Percentiles rank a stretch among this genome's conserved stretches.
phyloP scores from a whole-genome alignment of 1,140 invertebrate genomes.

The Eueides isabella region DNA sequence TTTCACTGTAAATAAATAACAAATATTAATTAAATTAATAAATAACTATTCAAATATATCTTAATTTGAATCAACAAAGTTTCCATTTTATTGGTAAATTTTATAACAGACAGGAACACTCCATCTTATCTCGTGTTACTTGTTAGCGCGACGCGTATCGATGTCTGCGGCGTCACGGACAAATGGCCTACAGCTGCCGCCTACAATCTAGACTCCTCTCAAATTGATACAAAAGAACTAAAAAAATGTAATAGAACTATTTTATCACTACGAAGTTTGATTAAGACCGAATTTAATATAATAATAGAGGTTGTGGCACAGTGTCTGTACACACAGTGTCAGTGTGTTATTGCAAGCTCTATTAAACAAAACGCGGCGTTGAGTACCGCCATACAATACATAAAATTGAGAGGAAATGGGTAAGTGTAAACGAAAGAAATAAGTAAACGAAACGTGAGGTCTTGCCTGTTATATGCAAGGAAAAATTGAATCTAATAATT shows the following conservation, averaged over 20 bases:
- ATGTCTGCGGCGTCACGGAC: constrained; percentile 25
- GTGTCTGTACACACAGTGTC: no score
- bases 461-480: no score
- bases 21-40: not conserved
- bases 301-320: no score
- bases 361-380: no score
- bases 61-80: not conserved
- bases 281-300: no score
- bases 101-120: constrained; percentile 11
- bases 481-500: no score
- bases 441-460: no score
- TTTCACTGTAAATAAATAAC: no score
- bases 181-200: constrained; percentile 24
- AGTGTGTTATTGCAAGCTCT: no score
- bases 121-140: constrained; percentile 33
- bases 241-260: not conserved
- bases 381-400: no score
- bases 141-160: constrained; percentile 34
- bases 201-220: not conserved
- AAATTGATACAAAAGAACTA: not conserved
- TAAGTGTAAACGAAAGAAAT: no score
- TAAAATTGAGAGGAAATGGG: no score
- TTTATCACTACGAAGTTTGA: not conserved
- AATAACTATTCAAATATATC: not conserved
- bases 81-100: not conserved